Evolutionary conservation across 2,888 invertebrate species (phyloP).

Genomic region (Drosophila emarginata): DNA sequence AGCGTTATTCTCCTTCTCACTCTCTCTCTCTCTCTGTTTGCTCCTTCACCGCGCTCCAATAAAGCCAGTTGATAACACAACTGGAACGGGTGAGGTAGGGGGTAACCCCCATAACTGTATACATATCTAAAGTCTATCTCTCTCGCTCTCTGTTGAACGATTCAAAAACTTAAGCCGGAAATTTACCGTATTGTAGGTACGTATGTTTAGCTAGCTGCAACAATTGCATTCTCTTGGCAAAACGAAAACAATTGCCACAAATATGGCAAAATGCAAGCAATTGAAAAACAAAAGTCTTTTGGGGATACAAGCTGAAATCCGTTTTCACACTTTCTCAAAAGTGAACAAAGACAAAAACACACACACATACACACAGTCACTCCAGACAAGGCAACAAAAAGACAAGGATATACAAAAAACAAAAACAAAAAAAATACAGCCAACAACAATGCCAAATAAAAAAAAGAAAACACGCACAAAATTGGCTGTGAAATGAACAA

Average conservation of each 20-base stretch:
- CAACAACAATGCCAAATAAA: conserved; percentile 5
- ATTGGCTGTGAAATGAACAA: conserved; percentile 69
- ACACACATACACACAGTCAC: conserved; percentile 18
- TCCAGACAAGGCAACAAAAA: background rate
- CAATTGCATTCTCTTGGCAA: conserved; percentile 52
- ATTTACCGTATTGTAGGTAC: conserved; percentile 42
- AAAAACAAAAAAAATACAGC: conserved; percentile 24
- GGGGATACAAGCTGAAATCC: conserved; percentile 52
- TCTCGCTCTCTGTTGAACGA: conserved; percentile 24
- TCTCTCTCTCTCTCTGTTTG: background rate
- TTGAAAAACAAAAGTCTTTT: conserved; percentile 72
- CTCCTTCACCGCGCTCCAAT: background rate
- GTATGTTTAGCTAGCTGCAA: conserved; percentile 25
- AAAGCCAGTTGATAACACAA: conserved; percentile 38
- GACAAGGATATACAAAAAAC: conserved; percentile 6
- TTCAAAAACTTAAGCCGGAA: conserved; percentile 53
- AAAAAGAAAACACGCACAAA: conserved; percentile 43
- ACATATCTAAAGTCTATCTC: conserved; percentile 11
- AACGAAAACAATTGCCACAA: conserved; percentile 65
- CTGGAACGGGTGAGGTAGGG: conserved; percentile 14
- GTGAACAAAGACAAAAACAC: conserved; percentile 14
- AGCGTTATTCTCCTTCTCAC: conserved; percentile 18
- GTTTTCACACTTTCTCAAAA: conserved; percentile 65
- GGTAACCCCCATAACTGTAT: conserved; percentile 36
- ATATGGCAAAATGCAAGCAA: conserved; percentile 68